Evolutionary conservation across 2,797 vertebrate species (phyloP), one percentile per base, ranked within the genome.

Genomic region (Chelonia mydas): DNA sequence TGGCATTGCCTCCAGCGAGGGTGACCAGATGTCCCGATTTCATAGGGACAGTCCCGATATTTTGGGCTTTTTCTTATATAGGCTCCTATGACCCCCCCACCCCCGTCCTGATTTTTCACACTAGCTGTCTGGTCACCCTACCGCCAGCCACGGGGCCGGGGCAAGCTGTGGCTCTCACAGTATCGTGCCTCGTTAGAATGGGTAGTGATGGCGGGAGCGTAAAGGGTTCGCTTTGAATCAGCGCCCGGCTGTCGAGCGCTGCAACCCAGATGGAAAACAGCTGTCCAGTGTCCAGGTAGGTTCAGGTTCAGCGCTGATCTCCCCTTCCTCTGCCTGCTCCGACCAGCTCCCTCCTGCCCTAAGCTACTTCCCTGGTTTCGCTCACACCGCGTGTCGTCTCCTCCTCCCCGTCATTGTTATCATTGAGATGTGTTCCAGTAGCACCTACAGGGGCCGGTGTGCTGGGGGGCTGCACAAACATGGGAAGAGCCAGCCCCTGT

Each of bases 1-100:
- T 94, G 89, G 81, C 3, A 7, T 89, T 87, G 81, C 96, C 94
- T n/a, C n/a, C n/a, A n/a, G n/a, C n/a, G n/a, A n/a, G n/a, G n/a
- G n/a, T n/a, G n/a, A n/a, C n/a, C n/a, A n/a, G n/a, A n/a, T n/a
- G n/a, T n/a, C n/a, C n/a, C n/a, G n/a, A n/a, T n/a, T n/a, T n/a
- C n/a, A n/a, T n/a, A n/a, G n/a, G n/a, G n/a, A n/a, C n/a, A n/a
- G n/a, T n/a, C n/a, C n/a, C n/a, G n/a, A n/a, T n/a, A n/a, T n/a
- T n/a, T n/a, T n/a, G n/a, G n/a, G n/a, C n/a, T n/a, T n/a, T n/a
- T n/a, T n/a, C n/a, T n/a, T n/a, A n/a, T n/a, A n/a, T n/a, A n/a
- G n/a, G n/a, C n/a, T n/a, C n/a, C n/a, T n/a, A n/a, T n/a, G n/a
- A n/a, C n/a, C n/a, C n/a, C n/a, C n/a, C n/a, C n/a, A n/a, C n/a